These are phyloP conservation scores for Machaerirhynchus nigripectus DNA, from an alignment of 2,113 vertebrate genomes.

Conservation along the genomic window DNA sequence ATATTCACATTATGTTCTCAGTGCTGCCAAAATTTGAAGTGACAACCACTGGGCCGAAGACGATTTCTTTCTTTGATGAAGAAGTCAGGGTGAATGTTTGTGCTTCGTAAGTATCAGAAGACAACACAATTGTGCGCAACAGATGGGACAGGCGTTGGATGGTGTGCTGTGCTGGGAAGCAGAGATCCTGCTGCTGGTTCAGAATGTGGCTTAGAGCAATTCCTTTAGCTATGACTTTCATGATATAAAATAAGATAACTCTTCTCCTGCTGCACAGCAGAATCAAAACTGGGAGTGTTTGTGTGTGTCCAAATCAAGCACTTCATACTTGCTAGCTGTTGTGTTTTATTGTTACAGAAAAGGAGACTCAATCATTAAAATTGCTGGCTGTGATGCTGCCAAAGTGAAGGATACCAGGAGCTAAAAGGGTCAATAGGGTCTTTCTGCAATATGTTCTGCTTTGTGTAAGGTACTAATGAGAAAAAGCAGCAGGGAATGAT, in stretches of 20 bases:
- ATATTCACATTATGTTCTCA: conserved; percentile 30
- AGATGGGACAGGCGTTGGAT: neutral
- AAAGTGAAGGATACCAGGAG: neutral
- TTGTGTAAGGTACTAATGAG: neutral
- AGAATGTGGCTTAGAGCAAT: neutral
- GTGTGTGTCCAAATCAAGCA: neutral
- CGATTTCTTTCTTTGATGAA: conserved; percentile 65
- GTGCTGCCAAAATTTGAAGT: conserved; percentile 70
- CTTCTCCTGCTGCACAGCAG: neutral
- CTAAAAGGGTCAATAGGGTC: neutral
- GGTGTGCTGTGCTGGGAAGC: neutral
- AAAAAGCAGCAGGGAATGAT: neutral
- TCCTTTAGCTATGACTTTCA: neutral
- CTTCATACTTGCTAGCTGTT: neutral
- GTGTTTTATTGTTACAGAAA: neutral
- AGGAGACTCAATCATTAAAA: neutral
- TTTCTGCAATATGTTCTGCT: neutral
- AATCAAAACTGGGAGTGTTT: neutral
- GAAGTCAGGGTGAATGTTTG: conserved; percentile 44
- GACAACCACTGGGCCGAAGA: conserved; percentile 3
- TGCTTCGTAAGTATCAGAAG: conserved; percentile 63
- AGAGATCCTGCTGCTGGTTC: neutral
- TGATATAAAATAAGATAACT: neutral
- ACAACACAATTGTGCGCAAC: neutral
- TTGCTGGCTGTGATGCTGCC: neutral